These are phyloP conservation scores for Exephanes ischioxanthus DNA, from an alignment of 2,888 invertebrate genomes.

Conservation along the genomic window DNA sequence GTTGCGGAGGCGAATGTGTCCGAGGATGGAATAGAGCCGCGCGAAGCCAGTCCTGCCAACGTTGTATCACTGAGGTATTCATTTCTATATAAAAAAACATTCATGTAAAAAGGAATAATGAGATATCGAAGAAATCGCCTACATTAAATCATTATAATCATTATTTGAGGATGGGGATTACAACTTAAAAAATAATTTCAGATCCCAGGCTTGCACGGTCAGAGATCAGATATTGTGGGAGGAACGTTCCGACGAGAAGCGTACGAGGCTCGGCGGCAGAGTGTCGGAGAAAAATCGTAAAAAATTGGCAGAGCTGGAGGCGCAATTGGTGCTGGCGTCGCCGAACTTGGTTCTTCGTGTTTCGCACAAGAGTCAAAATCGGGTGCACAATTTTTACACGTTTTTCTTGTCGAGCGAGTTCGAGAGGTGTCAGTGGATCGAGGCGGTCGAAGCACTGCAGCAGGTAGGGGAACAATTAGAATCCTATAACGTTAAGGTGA, in stretches of 20 bases:
- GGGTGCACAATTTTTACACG: conserved; percentile 88
- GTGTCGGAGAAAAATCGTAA: conserved; percentile 94
- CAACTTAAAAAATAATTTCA: conserved; percentile 53
- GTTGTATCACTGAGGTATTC: conserved; percentile 90
- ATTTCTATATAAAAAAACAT: conserved; percentile 6
- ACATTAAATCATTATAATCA: not conserved
- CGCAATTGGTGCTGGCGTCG: conserved; percentile 94
- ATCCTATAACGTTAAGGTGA: not conserved
- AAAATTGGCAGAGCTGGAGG: conserved; percentile 95
- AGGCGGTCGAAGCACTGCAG: conserved; percentile 93
- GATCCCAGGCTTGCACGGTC: conserved; percentile 94
- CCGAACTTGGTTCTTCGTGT: conserved; percentile 95
- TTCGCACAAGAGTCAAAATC: conserved; percentile 89
- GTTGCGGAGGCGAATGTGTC: conserved; percentile 92
- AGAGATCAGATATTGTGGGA: conserved; percentile 94
- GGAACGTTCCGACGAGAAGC: conserved; percentile 88
- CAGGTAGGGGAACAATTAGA: conserved; percentile 85
- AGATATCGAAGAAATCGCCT: not conserved
- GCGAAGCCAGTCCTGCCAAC: conserved; percentile 92
- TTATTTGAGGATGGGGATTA: not conserved
- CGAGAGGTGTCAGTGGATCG: conserved; percentile 97
- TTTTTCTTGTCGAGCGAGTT: conserved; percentile 98
- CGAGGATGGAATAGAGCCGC: conserved; percentile 89
- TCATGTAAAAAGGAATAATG: not conserved
- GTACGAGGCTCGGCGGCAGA: conserved; percentile 88